Percentiles rank a stretch among this genome's conserved stretches.
Conservation (phyloP, 2,888 invertebrate species). For the Conomelus anceps region DNA sequence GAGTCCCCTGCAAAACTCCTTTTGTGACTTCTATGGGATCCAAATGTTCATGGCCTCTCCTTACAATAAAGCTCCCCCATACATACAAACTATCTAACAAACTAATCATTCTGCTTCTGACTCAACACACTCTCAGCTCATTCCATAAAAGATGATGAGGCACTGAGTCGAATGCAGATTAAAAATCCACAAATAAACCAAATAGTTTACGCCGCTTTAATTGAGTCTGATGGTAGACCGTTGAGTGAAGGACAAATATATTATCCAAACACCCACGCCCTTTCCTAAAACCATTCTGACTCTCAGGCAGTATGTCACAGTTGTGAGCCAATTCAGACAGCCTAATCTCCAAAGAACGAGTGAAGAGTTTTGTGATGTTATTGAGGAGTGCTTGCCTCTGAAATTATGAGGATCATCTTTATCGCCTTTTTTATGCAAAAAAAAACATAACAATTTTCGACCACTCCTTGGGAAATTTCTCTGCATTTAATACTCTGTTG, state of each 20-base stretch:
- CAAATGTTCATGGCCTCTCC: too few species aligned
- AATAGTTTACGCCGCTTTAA: not conserved
- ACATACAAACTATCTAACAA: not conserved
- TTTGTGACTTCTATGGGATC: too few species aligned
- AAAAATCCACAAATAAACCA: not conserved
- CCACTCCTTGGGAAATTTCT: too few species aligned
- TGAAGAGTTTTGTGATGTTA: too few species aligned
- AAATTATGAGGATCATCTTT: too few species aligned
- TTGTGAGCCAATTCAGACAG: not conserved
- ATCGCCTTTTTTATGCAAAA: too few species aligned
- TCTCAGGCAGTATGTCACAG: not conserved
- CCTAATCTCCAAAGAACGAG: not conserved
- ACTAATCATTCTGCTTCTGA: not conserved
- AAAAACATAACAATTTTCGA: too few species aligned
- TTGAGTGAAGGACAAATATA: constrained; percentile 10
- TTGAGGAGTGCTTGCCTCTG: too few species aligned
- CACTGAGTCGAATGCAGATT: not conserved
- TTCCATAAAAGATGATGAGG: not conserved
- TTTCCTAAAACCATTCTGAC: constrained; percentile 15
- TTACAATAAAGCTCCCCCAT: too few species aligned
- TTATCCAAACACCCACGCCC: constrained; percentile 1
- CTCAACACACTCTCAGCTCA: not conserved
- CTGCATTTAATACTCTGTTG: too few species aligned
- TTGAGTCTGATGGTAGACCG: too few species aligned
- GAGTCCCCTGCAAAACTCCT: too few species aligned